Percentiles rank a stretch among this genome's conserved stretches.
These are phyloP conservation scores for Allobates femoralis DNA, from an alignment of 2,797 vertebrate genomes.

Conservation along the genomic window DNA sequence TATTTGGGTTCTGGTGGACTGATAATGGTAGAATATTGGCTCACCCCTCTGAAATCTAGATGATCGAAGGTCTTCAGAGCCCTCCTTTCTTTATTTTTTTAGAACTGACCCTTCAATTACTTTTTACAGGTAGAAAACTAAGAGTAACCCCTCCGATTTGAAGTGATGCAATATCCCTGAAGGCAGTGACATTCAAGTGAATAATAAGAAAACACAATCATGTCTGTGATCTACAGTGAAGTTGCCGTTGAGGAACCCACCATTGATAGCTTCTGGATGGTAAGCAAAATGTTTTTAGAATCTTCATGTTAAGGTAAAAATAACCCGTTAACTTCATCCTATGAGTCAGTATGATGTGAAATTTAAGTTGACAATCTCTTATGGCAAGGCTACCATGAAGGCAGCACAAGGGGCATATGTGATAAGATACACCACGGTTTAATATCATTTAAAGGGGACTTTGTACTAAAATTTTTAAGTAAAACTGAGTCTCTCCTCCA, in stretches of 20 bases:
- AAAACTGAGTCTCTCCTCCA: too few relatives aligned
- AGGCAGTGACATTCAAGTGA: not conserved
- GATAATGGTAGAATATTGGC: not conserved
- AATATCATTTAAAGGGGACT: too few relatives aligned
- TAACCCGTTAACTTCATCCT: too few relatives aligned
- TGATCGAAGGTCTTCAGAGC: not conserved
- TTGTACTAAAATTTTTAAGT: too few relatives aligned
- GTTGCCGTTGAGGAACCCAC: constrained; percentile 61
- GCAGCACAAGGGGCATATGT: too few relatives aligned
- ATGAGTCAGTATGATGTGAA: too few relatives aligned
- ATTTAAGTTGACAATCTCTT: too few relatives aligned
- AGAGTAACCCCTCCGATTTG: not conserved
- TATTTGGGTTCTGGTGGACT: too few relatives aligned
- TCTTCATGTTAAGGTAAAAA: not conserved
- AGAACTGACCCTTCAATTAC: not conserved
- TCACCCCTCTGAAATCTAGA: not conserved
- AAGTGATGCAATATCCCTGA: not conserved
- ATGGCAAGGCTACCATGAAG: too few relatives aligned
- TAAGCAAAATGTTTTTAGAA: not conserved
- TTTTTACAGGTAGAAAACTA: not conserved
- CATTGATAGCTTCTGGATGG: constrained; percentile 68
- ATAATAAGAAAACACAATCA: constrained; percentile 40
- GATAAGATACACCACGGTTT: too few relatives aligned
- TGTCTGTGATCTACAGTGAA: constrained; percentile 67
- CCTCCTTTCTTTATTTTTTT: not conserved